These are phyloP conservation scores for Linnaemya tessellans DNA, from an alignment of 2,888 invertebrate species.

Conservation along the genomic window DNA sequence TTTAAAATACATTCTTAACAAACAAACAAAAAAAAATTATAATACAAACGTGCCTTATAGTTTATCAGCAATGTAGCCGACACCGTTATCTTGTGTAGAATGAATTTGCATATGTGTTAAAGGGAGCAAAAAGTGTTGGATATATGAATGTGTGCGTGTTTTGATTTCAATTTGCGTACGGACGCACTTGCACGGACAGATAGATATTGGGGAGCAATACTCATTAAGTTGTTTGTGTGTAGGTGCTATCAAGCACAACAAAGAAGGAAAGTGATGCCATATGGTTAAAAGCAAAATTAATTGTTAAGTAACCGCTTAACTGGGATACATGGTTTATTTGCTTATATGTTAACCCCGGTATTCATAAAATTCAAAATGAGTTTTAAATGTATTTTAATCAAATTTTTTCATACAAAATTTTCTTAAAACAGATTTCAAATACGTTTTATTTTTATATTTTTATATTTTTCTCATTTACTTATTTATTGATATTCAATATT, in stretches of 20 bases:
- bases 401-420: too few species aligned
- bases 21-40: too few species aligned
- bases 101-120: conserved; percentile 4
- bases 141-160: conserved; percentile 23
- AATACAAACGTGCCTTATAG: background rate
- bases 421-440: too few species aligned
- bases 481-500: too few species aligned
- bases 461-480: background rate
- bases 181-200: conserved; percentile 4
- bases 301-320: too few species aligned
- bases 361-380: too few species aligned
- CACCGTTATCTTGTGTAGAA: conserved; percentile 32
- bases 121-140: background rate
- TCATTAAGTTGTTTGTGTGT: conserved; percentile 15
- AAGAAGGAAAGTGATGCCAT: background rate
- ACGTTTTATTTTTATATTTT: too few species aligned
- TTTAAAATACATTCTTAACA: background rate
- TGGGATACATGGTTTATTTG: too few species aligned
- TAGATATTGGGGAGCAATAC: background rate
- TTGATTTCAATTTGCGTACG: conserved; percentile 16
- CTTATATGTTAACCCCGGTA: too few species aligned
- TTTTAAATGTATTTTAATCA: too few species aligned
- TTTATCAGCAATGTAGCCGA: conserved; percentile 1
- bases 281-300: background rate
- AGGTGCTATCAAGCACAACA: conserved; percentile 12